Conservation (phyloP, 92 coral and sea anemone species). For the Epizoanthus fatuus region DNA sequence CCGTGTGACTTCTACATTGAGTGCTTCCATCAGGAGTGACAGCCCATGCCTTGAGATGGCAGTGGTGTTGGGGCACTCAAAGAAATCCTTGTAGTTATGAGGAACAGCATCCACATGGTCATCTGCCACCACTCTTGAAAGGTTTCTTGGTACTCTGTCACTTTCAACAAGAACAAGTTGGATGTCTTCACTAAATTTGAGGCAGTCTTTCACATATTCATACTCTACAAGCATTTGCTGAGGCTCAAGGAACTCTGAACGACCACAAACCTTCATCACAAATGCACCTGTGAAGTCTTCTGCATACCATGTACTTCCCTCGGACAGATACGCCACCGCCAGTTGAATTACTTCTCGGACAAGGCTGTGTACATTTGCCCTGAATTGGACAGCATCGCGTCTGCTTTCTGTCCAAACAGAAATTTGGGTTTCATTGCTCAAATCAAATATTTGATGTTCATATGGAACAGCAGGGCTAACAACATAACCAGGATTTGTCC, state of each 20-base stretch:
- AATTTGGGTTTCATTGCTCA: constrained; percentile 72
- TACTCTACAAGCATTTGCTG: constrained; percentile 88
- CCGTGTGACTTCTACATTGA: constrained; percentile 81
- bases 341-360: constrained; percentile 80
- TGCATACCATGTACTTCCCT: constrained; percentile 51
- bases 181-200: constrained; percentile 78
- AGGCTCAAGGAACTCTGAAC: constrained; percentile 88
- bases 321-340: constrained; percentile 77
- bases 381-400: constrained; percentile 80
- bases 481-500: constrained; percentile 89
- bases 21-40: constrained; percentile 87
- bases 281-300: constrained; percentile 62
- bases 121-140: constrained; percentile 85
- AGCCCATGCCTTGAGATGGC: constrained; percentile 94
- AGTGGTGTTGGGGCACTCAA: constrained; percentile 89
- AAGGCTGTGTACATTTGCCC: constrained; percentile 72
- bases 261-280: constrained; percentile 95
- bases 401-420: constrained; percentile 85
- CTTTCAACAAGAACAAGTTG: constrained; percentile 91
- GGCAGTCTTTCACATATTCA: constrained; percentile 91
- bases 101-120: constrained; percentile 83
- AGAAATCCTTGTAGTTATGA: constrained; percentile 92
- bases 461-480: constrained; percentile 94
- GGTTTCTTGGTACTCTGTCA: constrained; percentile 84
- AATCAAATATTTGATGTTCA: constrained; percentile 75